phyloP scores from a whole-genome alignment of 2,888 invertebrate species.

The Hirtodrosophila cameraria region DNA sequence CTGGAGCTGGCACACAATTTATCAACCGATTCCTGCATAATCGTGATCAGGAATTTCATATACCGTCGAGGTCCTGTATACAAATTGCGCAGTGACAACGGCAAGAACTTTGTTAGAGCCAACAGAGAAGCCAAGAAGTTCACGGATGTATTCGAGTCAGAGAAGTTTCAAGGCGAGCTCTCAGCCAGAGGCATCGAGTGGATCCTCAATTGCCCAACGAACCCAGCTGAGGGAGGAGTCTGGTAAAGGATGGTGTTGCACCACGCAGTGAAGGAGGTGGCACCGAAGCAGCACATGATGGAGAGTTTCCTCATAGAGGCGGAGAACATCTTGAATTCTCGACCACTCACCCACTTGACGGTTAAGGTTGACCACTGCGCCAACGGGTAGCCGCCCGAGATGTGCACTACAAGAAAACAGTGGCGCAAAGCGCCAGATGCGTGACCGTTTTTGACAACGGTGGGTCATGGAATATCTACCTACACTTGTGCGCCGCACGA shows the following conservation, averaged over 20 bases:
- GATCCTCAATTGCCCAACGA: conserved; percentile 8
- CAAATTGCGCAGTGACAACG: conserved; percentile 3
- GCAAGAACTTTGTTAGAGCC: conserved; percentile 1
- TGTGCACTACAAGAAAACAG: no score
- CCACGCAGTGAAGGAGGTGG: not conserved
- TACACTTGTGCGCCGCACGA: not conserved
- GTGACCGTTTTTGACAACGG: not conserved
- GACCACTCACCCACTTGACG: not conserved
- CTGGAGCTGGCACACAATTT: not conserved
- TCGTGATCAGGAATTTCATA: conserved; percentile 14
- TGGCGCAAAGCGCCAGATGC: no score
- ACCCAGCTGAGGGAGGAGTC: conserved; percentile 1
- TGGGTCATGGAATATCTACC: not conserved
- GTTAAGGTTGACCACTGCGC: not conserved
- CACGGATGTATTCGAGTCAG: conserved; percentile 7
- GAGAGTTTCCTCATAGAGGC: not conserved
- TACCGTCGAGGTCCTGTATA: not conserved
- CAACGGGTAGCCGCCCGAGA: no score
- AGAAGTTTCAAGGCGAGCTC: not conserved
- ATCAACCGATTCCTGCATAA: conserved; percentile 6
- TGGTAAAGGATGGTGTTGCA: conserved; percentile 19
- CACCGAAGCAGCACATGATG: not conserved
- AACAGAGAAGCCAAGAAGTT: no score
- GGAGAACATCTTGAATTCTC: no score
- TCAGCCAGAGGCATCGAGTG: conserved; percentile 1